phyloP scores from a whole-genome alignment of 2,797 vertebrate genomes.

The Babyrousa celebensis region DNA sequence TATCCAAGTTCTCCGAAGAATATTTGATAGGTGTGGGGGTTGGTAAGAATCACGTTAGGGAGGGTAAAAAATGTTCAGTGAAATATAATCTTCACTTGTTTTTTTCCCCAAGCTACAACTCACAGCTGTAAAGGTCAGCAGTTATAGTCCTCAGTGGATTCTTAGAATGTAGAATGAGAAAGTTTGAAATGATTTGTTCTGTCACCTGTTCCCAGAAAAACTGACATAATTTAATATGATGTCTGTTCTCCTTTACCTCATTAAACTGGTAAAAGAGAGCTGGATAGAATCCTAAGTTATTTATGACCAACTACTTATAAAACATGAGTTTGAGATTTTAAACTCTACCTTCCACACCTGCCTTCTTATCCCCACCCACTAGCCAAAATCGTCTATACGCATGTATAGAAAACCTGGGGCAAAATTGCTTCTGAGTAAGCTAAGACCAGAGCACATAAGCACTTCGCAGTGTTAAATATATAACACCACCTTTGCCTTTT shows the following conservation, averaged over 20 bases:
- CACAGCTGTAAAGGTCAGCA: conserved; percentile 61
- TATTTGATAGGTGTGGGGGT: background rate
- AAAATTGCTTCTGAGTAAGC: background rate
- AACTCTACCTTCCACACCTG: background rate
- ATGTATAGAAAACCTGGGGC: background rate
- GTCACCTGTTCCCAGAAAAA: conserved; percentile 72
- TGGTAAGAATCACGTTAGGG: background rate
- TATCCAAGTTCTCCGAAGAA: background rate
- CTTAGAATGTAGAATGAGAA: conserved; percentile 53
- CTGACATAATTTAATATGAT: conserved; percentile 76
- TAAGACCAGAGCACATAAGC: background rate
- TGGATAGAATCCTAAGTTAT: conserved; percentile 55
- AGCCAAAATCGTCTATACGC: background rate
- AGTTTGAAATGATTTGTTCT: conserved; percentile 76
- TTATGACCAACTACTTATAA: conserved; percentile 52
- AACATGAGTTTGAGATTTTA: conserved; percentile 55
- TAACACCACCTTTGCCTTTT: background rate
- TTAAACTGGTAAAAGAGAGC: conserved; percentile 63
- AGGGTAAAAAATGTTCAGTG: conserved; percentile 43
- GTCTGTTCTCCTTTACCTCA: conserved; percentile 67
- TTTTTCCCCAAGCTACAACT: conserved; percentile 33
- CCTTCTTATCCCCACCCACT: background rate
- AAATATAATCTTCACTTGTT: conserved; percentile 65
- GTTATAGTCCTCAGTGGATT: conserved; percentile 38
- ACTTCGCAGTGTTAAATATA: background rate